Base-by-base conservation (phyloP, 2,888 invertebrate genomes). In the Laothoe populi region DNA sequence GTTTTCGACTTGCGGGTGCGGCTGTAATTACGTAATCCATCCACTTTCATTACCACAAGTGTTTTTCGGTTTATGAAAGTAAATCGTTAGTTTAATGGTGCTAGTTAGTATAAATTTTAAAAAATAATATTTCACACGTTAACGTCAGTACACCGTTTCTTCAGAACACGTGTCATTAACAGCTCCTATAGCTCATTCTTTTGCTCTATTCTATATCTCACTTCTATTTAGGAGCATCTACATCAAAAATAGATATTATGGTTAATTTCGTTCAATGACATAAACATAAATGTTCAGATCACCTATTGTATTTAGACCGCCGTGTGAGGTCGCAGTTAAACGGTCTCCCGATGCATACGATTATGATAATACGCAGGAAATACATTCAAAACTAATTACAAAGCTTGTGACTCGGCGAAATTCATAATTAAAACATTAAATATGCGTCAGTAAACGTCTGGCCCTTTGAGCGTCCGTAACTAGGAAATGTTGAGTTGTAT, bases 21-120 rank as follows among this genome's bases (percentile, higher is more conserved):
- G 72, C 57, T 64, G 61, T 74, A 66, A 66, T 80, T 78, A 77
- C 71, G 70, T 66, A 79, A 81, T 63, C 60, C 62, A 65, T 64
- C 73, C n/a, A n/a, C n/a, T 77, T 74, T 77, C 71, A 66, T 65
- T 58, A 64, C 78, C 74, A 72, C 78, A 59, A 31, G 31, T 42
- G 40, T 49, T 42, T 49, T 42, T 11, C 2, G 60, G 53, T 31
- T 42, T 59, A 53, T 53, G 24, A 42, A 49, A 53, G 13, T 40
- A 42, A 11, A 53, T 42, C 42, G 24, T 48, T 53, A 42, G 38
- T 53, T 61, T 49, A 19, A 44, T 19, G 5, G 8, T 2, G 19
- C 5, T 44, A 44, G 4, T 4, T 16, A 42, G 40, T n/a, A 40
- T 42, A 16, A n/a, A n/a, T n/a, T n/a, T n/a, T n/a, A n/a, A n/a